These are phyloP conservation scores for Grus americana DNA, from an alignment of 2,113 vertebrate species.

Conservation along the genomic window DNA sequence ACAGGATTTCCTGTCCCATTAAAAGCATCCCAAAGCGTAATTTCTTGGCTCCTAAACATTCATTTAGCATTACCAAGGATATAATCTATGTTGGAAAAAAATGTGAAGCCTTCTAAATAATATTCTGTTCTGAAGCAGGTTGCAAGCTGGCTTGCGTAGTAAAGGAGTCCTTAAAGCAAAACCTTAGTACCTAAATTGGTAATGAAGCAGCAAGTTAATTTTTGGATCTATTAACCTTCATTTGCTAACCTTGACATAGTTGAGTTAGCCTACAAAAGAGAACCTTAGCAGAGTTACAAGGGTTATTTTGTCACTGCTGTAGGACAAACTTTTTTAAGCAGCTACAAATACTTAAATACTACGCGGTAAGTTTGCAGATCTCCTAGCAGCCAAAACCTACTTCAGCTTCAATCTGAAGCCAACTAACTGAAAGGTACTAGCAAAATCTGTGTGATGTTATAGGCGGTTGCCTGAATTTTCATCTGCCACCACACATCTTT, in stretches of 20 bases:
- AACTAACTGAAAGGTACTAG: neutral
- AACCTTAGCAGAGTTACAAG: neutral
- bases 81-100: neutral
- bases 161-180: neutral
- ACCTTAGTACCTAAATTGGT: neutral
- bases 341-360: neutral
- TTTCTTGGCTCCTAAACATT: neutral
- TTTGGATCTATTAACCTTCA: neutral
- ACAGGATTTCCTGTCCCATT: neutral
- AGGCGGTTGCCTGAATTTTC: neutral
- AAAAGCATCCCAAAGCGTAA: neutral
- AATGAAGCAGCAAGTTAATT: neutral
- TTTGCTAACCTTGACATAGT: neutral
- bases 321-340: neutral
- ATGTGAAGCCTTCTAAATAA: neutral
- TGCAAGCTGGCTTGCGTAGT: neutral
- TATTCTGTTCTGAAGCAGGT: neutral
- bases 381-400: neutral
- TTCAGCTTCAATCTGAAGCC: neutral
- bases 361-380: neutral
- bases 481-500: neutral
- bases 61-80: neutral
- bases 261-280: neutral
- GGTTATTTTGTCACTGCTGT: neutral
- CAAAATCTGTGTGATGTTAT: neutral